These are phyloP conservation scores for Sterrhoptilus dennistouni DNA, from an alignment of 2,113 vertebrate species.

Conservation along the genomic window DNA sequence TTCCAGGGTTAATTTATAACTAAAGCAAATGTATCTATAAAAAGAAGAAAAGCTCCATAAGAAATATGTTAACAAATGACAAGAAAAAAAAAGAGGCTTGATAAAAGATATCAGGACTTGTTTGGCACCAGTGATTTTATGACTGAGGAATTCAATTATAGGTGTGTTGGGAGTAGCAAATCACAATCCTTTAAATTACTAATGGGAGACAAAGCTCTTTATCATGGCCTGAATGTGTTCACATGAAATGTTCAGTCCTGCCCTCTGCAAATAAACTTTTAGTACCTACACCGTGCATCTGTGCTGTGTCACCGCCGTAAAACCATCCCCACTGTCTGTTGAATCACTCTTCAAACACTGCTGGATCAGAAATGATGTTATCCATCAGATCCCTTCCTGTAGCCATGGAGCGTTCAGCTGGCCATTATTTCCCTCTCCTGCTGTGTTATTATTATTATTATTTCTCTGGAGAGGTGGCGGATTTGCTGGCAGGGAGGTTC, in stretches of 20 bases:
- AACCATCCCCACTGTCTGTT: background rate
- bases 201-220: constrained; percentile 72
- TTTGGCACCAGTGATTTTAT: constrained; percentile 77
- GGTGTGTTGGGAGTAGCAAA: constrained; percentile 77
- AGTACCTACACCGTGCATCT: constrained; percentile 1
- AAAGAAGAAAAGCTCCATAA: constrained; percentile 73
- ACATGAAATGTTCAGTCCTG: constrained; percentile 68
- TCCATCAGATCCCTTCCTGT: background rate
- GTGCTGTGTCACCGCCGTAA: background rate
- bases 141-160: constrained; percentile 84
- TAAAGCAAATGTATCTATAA: constrained; percentile 77
- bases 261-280: constrained; percentile 66
- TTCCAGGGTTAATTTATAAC: constrained; percentile 81
- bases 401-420: background rate
- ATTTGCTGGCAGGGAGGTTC: background rate
- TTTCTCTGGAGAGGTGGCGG: background rate
- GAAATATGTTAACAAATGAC: constrained; percentile 73
- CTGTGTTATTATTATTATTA: background rate
- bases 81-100: constrained; percentile 48
- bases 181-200: constrained; percentile 79
- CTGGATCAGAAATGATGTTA: background rate
- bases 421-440: background rate
- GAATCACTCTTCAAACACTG: constrained; percentile 18
- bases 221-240: constrained; percentile 66
- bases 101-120: constrained; percentile 75